Evolutionary conservation across 2,113 vertebrate genomes (phyloP), one percentile per base, ranked within the genome.

Genomic region (Microcebus jonahi): DNA sequence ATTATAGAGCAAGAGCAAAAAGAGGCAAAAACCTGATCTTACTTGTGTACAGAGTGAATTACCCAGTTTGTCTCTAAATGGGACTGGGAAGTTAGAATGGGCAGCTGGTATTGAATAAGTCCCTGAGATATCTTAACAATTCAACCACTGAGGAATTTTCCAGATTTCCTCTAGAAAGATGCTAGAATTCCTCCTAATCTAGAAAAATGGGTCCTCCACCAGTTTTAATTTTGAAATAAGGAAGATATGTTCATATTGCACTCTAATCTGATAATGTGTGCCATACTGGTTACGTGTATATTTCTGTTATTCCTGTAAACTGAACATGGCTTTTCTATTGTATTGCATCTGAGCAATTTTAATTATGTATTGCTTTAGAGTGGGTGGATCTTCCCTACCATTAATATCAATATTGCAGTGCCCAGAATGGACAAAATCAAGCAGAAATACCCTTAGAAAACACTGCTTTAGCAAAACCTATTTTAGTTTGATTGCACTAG

Each of bases 171-270:
- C 23, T 61, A 80, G 55, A 77, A 89, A 90, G 63, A 65, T 20
- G 23, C 8, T 65, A 15, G 31, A 21, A 20, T 86, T 77, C 20
- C 7, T 90, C 36, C 31, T 50, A 63, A 42, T 29, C 65, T 63
- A 31, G 57, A 91, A 86, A 79, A 79, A 73, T 4, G 20, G 6
- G 4, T 2, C 0, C 2, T 48, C 34, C n/a, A 18, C 34, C 48
- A 53, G 12, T 34, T 53, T 81, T 73, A 13, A 57, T 90, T 70
- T 89, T 84, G n/a, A 95, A 96, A 79, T 82, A 53, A 93, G 17
- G 31, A 6, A 48, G 5, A 6, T 5, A n/a, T 21, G 15, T 84
- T 57, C 25, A 5, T n/a, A n/a, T 84, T 65, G 4, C 15, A 29
- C 73, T 88, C 25, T 50, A 59, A 4, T 7, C 27, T 95, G 34